A percentile compares a stretch with the other conserved stretches of the same genome.
Evolutionary conservation across 2,113 vertebrate genomes (phyloP).

Genomic region (Colinus virginianus): DNA sequence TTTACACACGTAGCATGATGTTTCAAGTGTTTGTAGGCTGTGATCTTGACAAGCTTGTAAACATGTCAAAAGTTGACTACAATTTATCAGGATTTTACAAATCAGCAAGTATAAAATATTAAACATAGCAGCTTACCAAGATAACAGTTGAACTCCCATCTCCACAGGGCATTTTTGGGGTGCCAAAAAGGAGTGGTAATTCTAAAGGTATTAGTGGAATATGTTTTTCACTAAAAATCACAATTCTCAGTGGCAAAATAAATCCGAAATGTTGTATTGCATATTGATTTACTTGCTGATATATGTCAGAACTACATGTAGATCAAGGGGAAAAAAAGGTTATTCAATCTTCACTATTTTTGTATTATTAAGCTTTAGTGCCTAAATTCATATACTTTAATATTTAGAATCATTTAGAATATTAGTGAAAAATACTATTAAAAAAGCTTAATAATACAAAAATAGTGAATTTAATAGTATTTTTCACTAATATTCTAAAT

Average conservation of each 20-base stretch:
- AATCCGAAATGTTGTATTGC: rapidly evolving
- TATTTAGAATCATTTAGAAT: too few relatives aligned
- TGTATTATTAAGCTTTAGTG: neutral
- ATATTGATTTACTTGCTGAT: neutral
- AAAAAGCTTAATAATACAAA: too few relatives aligned
- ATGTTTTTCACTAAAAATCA: neutral
- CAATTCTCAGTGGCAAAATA: neutral
- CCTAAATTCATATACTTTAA: too few relatives aligned
- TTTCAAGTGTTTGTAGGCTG: neutral
- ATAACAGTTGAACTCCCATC: neutral
- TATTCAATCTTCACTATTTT: neutral
- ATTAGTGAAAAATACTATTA: too few relatives aligned
- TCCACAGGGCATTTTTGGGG: neutral
- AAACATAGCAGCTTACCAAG: neutral
- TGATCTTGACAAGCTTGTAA: neutral
- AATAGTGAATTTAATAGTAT: neutral
- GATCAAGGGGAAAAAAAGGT: neutral
- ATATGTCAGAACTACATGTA: neutral
- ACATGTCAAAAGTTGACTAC: neutral
- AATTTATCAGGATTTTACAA: constrained; percentile 22
- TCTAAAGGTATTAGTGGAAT: neutral
- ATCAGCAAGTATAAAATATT: neutral
- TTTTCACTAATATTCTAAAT: neutral
- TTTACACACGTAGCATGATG: neutral
- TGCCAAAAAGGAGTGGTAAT: neutral